These are phyloP conservation scores for Balearica regulorum DNA, from an alignment of 2,797 vertebrate genomes.

Conservation along the genomic window DNA sequence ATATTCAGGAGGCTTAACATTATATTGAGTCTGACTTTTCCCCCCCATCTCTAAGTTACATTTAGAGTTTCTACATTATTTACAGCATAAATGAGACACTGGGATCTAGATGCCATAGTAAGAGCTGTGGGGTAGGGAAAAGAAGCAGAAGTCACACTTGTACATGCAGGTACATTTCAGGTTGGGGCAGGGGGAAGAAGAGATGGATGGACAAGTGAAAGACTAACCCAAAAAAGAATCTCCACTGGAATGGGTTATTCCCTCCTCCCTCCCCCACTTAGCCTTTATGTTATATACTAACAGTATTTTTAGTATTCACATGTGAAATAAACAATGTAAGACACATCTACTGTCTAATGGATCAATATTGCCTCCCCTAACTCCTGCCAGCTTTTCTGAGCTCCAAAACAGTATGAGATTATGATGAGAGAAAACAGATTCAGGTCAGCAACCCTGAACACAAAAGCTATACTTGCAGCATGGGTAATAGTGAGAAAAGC, in stretches of 20 bases:
- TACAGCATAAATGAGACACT: not conserved
- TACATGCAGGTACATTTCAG: not conserved
- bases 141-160: not conserved
- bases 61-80: not conserved
- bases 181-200: not conserved
- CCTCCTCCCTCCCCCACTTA: not conserved
- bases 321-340: not conserved
- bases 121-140: too few relatives aligned
- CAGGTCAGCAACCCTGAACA: conserved; percentile 72
- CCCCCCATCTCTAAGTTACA: fast-evolving
- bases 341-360: not conserved
- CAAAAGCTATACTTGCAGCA: conserved; percentile 61
- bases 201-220: not conserved
- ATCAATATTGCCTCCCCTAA: conserved; percentile 55
- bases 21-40: fast-evolving
- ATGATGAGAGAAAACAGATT: conserved; percentile 65
- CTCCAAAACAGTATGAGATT: conserved; percentile 52
- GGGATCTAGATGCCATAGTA: fast-evolving
- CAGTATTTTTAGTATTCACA: conserved; percentile 1
- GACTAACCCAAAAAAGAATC: not conserved
- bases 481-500: conserved; percentile 66
- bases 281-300: not conserved
- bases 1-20: not conserved
- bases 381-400: conserved; percentile 52
- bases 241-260: not conserved